Conservation (phyloP, 1,140 invertebrate genomes). For the Eriosoma lanigerum region DNA sequence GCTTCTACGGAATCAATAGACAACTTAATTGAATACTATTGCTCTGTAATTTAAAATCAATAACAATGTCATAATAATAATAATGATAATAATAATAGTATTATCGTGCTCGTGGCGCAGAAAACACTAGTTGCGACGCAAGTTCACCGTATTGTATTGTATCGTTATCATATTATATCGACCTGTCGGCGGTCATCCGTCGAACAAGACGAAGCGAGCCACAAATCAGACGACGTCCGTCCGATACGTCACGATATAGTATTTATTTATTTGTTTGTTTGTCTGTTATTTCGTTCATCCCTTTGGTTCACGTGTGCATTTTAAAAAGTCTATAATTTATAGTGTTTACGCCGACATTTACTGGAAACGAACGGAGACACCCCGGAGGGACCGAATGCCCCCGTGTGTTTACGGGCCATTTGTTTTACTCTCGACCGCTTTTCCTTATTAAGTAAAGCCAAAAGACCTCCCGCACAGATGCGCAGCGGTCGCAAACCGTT, state of each 20-base stretch:
- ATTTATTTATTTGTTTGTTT: background rate
- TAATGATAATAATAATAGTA: no score
- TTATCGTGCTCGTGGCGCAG: no score
- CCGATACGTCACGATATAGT: background rate
- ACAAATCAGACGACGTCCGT: background rate
- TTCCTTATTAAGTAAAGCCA: conserved; percentile 38
- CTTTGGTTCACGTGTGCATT: background rate
- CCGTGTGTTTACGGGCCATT: conserved; percentile 14
- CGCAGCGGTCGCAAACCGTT: background rate
- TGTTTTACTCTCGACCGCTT: background rate
- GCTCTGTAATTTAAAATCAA: no score
- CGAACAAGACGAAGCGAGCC: background rate
- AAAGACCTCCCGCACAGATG: background rate
- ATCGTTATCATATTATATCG: no score
- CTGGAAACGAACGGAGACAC: conserved; percentile 12
- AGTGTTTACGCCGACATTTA: conserved; percentile 6
- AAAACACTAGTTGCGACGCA: no score
- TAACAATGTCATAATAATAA: no score
- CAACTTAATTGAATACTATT: no score
- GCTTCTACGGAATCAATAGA: no score
- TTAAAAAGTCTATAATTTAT: conserved; percentile 35
- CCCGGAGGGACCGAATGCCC: conserved; percentile 20
- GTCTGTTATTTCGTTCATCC: background rate
- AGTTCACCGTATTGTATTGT: no score
- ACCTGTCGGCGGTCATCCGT: background rate